A percentile compares a stretch with the other conserved stretches of the same genome.
phyloP scores from a whole-genome alignment of 2,888 invertebrate genomes.

The Scaptodrosophila latifasciaeformis region DNA sequence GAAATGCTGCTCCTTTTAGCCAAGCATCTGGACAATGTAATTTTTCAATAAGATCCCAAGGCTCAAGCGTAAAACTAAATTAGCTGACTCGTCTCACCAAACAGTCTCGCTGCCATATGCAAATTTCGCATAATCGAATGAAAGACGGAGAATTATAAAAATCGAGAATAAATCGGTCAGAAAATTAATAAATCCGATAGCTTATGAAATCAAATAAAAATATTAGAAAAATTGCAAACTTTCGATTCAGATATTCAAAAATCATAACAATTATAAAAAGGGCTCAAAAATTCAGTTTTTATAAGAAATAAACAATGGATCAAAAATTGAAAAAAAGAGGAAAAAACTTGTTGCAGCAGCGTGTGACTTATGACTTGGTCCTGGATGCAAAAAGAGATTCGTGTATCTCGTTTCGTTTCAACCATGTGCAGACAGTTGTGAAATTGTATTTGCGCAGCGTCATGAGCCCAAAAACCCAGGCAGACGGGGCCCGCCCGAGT shows the following conservation, averaged over 20 bases:
- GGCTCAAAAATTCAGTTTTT: no score
- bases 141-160: no score
- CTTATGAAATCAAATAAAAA: constrained; percentile 49
- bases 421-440: constrained; percentile 73
- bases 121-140: constrained; percentile 64
- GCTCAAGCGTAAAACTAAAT: constrained; percentile 55
- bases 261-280: no score
- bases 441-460: constrained; percentile 71
- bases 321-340: constrained; percentile 1
- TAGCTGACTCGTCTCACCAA: constrained; percentile 37
- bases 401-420: constrained; percentile 56
- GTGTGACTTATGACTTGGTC: constrained; percentile 62
- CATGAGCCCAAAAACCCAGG: constrained; percentile 61
- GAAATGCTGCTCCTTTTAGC: constrained; percentile 19
- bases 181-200: no score
- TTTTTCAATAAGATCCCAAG: constrained; percentile 68
- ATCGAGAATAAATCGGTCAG: no score
- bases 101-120: constrained; percentile 40
- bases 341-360: constrained; percentile 44
- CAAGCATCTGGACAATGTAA: constrained; percentile 43
- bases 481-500: no score
- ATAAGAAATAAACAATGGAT: no score
- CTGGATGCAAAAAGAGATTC: constrained; percentile 10
- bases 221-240: constrained; percentile 46
- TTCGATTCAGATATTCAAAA: no score